Base-by-base conservation (phyloP, 2,113 vertebrate genomes). In the Cinclus mexicanus region DNA sequence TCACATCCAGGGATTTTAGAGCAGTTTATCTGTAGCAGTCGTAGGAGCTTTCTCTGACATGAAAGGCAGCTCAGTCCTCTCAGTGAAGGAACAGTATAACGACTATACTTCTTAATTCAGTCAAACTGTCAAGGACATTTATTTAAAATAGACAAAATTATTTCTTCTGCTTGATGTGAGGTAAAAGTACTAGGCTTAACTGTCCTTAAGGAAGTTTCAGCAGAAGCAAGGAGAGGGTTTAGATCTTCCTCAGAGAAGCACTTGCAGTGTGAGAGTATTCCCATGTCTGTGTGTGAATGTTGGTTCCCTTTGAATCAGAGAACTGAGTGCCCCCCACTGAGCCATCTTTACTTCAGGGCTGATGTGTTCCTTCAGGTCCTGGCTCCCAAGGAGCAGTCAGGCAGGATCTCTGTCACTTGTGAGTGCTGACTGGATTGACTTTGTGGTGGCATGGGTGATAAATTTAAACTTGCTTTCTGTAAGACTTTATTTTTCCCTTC, bases 341-440 rank as follows among this genome's bases (percentile, higher is more conserved):
- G 86, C 46, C 0, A 0, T 53, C 61, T 39, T 59, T 50, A 0
- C 68, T 56, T 63, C 22, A 46, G 44, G 65, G 55, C 69, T 91
- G 37, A 25, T 64, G 44, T 42, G 22, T 87, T 70, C 71, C 61
- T 68, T 65, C 20, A 5, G 57, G 46, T 60, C 35, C 84, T 85
- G 85, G 21, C 87, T 90, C 78, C 68, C 68, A 59, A 12, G 70
- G 11, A 94, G 57, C 61, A 87, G 39, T 12, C 71, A 39, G 67
- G 31, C 49, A 85, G 47, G 24, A 35, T 80, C 57, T 70, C 67
- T 90, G 56, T 77, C 35, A 59, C 75, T 70, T 86, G 55, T 50
- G 39, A 80, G 46, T 0, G 0, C 65, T 3, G 3, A 12, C 81
- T 79, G 65, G 24, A 35, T 89, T 0, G 0, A 17, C 55, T 93